phyloP scores from a whole-genome alignment of 37 sponge, comb jelly and placozoan species.

The Mnemiopsis leidyi region DNA sequence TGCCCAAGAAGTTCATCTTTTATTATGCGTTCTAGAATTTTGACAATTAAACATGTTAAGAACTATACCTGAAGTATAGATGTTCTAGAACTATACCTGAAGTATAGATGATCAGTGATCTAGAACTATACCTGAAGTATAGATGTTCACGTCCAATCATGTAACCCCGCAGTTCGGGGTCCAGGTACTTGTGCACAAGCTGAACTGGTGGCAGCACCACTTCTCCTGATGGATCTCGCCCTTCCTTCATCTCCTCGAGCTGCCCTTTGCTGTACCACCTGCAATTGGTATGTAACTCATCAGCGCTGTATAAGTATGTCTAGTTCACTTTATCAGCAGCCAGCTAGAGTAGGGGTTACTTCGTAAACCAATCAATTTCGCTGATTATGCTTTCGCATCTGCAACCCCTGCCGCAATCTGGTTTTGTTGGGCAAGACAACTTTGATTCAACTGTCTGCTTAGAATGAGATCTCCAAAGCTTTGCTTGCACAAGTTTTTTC shows the following conservation, averaged over 20 bases:
- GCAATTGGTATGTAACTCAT: too few species aligned
- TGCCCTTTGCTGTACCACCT: conserved; percentile 56
- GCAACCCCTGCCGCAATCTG: conserved; percentile 46
- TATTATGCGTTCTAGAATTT: too few species aligned
- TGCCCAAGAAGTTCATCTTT: too few species aligned
- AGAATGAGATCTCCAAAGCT: too few species aligned
- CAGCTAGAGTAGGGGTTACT: conserved; percentile 57
- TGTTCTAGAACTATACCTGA: too few species aligned
- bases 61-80: too few species aligned
- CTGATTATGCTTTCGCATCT: not conserved
- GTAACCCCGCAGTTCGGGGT: conserved; percentile 35
- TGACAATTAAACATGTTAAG: too few species aligned
- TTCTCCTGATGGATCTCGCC: conserved; percentile 27
- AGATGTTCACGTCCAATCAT: conserved; percentile 57
- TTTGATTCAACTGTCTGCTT: too few species aligned
- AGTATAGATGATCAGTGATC: too few species aligned
- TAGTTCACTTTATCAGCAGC: not conserved
- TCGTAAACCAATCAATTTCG: not conserved
- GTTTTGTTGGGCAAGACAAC: too few species aligned
- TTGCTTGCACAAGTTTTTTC: too few species aligned
- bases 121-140: conserved; percentile 63
- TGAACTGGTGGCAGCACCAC: conserved; percentile 34
- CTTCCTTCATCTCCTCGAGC: not conserved
- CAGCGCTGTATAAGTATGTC: not conserved
- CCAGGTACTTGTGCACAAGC: conserved; percentile 53